Percentiles rank a stretch among this genome's conserved stretches.
phyloP scores from a whole-genome alignment of 2,113 vertebrate species.

The Erinaceus europaeus region DNA sequence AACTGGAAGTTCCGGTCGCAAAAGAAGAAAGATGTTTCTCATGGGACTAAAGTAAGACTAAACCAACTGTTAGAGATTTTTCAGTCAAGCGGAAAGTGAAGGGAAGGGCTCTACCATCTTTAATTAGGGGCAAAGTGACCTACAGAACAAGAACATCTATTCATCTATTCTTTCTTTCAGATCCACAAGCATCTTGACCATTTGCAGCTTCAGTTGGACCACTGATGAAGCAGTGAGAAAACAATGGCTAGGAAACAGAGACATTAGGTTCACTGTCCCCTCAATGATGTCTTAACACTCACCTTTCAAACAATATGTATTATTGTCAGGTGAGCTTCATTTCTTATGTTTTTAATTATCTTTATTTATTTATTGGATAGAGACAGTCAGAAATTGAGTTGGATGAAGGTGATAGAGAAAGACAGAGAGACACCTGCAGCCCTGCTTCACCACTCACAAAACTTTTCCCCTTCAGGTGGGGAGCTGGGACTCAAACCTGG shows the following conservation, averaged over 20 bases:
- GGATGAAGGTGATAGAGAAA: no score
- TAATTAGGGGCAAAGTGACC: not conserved
- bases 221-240: not conserved
- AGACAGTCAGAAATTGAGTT: no score
- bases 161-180: no score
- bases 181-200: not conserved
- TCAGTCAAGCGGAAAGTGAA: not conserved
- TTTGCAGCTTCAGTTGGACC: not conserved
- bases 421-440: no score
- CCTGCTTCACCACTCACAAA: no score
- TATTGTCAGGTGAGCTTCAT: not conserved
- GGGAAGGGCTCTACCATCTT: accelerated
- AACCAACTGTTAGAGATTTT: no score
- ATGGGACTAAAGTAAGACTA: no score
- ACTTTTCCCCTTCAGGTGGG: no score
- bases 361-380: no score
- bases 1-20: not conserved
- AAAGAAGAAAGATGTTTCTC: not conserved
- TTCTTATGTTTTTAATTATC: not conserved
- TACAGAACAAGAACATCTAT: not conserved
- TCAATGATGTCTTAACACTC: not conserved
- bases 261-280: not conserved
- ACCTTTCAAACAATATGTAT: not conserved
- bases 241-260: not conserved
- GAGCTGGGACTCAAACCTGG: no score